Evolutionary conservation across 2,797 vertebrate genomes (phyloP).

Genomic region (Synaphobranchus kaupii): DNA sequence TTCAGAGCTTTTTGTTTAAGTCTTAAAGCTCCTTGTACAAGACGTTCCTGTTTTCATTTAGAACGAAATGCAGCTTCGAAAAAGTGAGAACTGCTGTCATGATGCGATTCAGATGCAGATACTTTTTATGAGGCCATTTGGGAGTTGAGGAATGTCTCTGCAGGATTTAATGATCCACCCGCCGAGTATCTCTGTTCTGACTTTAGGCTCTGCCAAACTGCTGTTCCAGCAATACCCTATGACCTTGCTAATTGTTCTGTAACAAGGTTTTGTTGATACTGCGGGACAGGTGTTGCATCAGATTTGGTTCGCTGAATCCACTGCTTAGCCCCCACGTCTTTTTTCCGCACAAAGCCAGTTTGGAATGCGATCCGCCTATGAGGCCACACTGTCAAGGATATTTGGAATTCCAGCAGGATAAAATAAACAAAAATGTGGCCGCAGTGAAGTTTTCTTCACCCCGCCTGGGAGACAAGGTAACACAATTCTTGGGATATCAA

Average conservation of each 20-base stretch:
- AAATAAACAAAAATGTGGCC: slow-evolving; percentile 6
- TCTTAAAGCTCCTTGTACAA: neutral
- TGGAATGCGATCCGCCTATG: slow-evolving; percentile 21
- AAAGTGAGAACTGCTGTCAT: neutral
- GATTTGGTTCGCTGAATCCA: neutral
- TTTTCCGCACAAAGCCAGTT: neutral
- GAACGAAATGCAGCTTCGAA: neutral
- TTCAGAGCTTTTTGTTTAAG: neutral
- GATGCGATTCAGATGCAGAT: neutral
- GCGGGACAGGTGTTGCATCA: slow-evolving; percentile 1
- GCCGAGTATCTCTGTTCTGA: neutral
- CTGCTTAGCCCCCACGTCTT: neutral
- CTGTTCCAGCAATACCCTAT: neutral
- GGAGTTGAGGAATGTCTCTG: slow-evolving; percentile 15
- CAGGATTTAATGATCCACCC: neutral
- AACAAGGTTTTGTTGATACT: slow-evolving; percentile 26
- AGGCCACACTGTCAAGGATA: slow-evolving; percentile 18
- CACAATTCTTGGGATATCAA: neutral
- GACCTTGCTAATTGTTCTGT: slow-evolving; percentile 13
- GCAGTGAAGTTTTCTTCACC: neutral
- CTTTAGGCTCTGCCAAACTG: neutral
- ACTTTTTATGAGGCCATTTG: slow-evolving; percentile 15
- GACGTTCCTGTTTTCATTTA: neutral
- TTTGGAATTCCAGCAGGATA: slow-evolving; percentile 33
- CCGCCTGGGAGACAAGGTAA: neutral